phyloP scores from a whole-genome alignment of 2,888 invertebrate genomes.

The Tolmerus cingulatus region DNA sequence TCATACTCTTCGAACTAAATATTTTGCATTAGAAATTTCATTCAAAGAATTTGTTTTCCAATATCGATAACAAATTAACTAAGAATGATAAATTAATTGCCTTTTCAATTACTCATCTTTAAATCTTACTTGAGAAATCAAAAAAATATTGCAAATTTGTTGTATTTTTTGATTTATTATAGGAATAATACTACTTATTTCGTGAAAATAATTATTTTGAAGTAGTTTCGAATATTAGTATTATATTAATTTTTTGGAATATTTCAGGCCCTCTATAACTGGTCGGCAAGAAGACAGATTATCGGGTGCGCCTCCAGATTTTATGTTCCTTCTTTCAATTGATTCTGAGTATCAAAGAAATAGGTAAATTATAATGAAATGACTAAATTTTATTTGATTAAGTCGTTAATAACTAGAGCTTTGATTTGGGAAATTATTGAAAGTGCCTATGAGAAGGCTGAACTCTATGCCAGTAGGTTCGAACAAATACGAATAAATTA shows the following conservation, averaged over 20 bases:
- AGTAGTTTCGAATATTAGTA: too few species aligned
- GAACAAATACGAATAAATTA: slow-evolving; percentile 73
- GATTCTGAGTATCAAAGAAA: slow-evolving; percentile 64
- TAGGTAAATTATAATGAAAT: slow-evolving; percentile 51
- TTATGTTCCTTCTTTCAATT: slow-evolving; percentile 74
- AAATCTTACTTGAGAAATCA: not conserved
- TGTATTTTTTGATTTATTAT: not conserved
- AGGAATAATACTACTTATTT: not conserved
- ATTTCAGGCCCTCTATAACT: slow-evolving; percentile 79
- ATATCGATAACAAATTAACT: too few species aligned
- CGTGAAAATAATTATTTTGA: too few species aligned
- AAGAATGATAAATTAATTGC: too few species aligned
- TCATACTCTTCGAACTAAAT: not conserved
- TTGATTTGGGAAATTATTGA: slow-evolving; percentile 69
- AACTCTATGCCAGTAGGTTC: slow-evolving; percentile 73
- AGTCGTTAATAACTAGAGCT: slow-evolving; percentile 51
- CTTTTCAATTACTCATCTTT: too few species aligned
- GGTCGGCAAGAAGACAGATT: slow-evolving; percentile 80
- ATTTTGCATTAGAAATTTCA: not conserved
- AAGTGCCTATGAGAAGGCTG: slow-evolving; percentile 70
- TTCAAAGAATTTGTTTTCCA: too few species aligned
- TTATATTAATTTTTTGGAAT: not conserved
- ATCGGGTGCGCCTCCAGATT: slow-evolving; percentile 76
- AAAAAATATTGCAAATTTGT: not conserved
- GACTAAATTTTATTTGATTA: not conserved